A percentile compares a stretch with the other conserved stretches of the same genome.
Evolutionary conservation across 2,888 invertebrate genomes (phyloP).

Genomic region (Gibbula magus): DNA sequence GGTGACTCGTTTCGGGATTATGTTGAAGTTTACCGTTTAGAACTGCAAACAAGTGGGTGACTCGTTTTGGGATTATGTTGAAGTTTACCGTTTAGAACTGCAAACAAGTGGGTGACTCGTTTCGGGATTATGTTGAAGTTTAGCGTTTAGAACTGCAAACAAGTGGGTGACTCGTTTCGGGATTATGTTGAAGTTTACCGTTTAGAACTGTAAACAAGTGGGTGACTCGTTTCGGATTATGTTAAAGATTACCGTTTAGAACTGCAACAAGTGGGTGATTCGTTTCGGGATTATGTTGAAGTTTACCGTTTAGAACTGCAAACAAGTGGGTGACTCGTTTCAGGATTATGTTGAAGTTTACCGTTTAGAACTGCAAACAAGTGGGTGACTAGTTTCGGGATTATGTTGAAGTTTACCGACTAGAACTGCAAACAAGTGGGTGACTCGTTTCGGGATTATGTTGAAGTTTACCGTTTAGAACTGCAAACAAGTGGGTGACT

Average conservation of each 20-base stretch:
- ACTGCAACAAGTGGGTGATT: constrained; percentile 83
- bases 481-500: constrained; percentile 82
- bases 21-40: constrained; percentile 80
- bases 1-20: constrained; percentile 78
- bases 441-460: constrained; percentile 78
- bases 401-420: constrained; percentile 77
- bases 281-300: constrained; percentile 75
- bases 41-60: constrained; percentile 83
- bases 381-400: constrained; percentile 79
- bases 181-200: constrained; percentile 74
- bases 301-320: constrained; percentile 84
- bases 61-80: constrained; percentile 75
- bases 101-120: constrained; percentile 82
- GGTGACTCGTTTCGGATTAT: constrained; percentile 78
- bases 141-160: constrained; percentile 87
- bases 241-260: constrained; percentile 80
- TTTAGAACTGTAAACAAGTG: constrained; percentile 85
- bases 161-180: constrained; percentile 79
- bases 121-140: constrained; percentile 60
- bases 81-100: constrained; percentile 83
- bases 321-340: constrained; percentile 82
- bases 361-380: constrained; percentile 87
- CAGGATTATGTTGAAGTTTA: constrained; percentile 36
- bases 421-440: constrained; percentile 84
- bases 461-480: constrained; percentile 81